phyloP scores from a whole-genome alignment of 2,797 vertebrate species.

The Halcyon badia region DNA sequence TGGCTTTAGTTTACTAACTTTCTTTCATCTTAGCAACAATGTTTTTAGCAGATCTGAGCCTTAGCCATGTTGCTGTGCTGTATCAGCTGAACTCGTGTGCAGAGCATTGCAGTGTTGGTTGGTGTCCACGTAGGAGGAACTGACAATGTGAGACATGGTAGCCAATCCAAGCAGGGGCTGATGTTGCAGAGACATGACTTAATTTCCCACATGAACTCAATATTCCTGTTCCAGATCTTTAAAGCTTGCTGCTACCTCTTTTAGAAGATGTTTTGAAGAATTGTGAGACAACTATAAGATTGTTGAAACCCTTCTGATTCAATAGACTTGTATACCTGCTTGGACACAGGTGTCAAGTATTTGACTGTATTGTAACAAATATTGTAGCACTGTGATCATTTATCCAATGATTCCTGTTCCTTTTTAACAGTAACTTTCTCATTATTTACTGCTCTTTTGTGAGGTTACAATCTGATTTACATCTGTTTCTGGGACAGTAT shows the following conservation, averaged over 20 bases:
- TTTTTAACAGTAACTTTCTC: background rate
- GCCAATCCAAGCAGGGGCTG: background rate
- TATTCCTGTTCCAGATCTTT: background rate
- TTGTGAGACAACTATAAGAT: background rate
- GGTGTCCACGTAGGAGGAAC: fast-evolving
- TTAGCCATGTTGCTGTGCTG: fast-evolving
- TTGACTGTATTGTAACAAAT: background rate
- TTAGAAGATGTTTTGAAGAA: background rate
- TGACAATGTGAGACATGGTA: background rate
- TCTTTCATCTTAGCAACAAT: background rate
- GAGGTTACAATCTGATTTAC: slow-evolving; percentile 6
- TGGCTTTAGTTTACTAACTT: background rate
- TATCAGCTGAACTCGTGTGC: background rate
- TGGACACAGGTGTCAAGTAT: background rate
- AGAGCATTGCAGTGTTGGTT: fast-evolving
- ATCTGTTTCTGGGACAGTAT: slow-evolving; percentile 21
- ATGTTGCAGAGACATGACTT: background rate
- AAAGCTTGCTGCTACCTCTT: background rate
- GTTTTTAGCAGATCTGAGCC: background rate
- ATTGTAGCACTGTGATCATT: background rate
- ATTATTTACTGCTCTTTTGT: background rate
- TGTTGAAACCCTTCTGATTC: background rate
- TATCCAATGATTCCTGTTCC: background rate
- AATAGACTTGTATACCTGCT: background rate
- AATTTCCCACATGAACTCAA: background rate